Evolutionary conservation across 1,140 invertebrate genomes (phyloP), one percentile per base, ranked within the genome.

Genomic region (Aphelenchoides besseyi): DNA sequence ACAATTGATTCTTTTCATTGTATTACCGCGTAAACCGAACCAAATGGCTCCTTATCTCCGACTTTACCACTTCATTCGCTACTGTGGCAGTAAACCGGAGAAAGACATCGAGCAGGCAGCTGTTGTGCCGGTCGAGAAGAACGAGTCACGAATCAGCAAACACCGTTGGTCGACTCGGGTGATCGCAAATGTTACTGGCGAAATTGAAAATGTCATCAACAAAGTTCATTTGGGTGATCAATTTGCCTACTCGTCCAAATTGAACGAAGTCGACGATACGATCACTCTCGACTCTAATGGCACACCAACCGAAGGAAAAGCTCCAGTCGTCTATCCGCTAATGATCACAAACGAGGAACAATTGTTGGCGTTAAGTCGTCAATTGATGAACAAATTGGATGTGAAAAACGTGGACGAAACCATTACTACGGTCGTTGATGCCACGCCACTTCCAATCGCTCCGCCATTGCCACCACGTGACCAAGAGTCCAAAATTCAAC

Each of bases 1-100:
- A 33, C 83, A 85, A 71, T 36, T 83, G 9, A 52, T 83, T 53
- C 54, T 83, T 16, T 83, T 83, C 74, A 23, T 85, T 23, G 81
- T 83, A 2, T 68, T 83, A 26, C 81, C 81, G 16, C 64, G 81
- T 36, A 83, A 83, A 61, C 81, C 81, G 29, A 72, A 74, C 52
- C 83, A 85, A 63, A 48, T 69, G 35, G 72, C 83, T 26, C 81
- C 81, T 2, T 54, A 76, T 32, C 48, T 82, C 5, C 73, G 69
- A n/a, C 54, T 82, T 1, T 77, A 59, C 57, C 18, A 64, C 28
- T 83, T 35, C 69, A 61, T 82, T 54, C 35, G 73, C 54, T 30
- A 67, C 35, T 59, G 68, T 23, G 71, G 74, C 3, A 33, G 35
- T 32, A n/a, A 28, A 23, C 48, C 23, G 59, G 63, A 32, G n/a